Evolutionary conservation across 2,888 invertebrate species (phyloP).

Genomic region (Tortrix viridana): DNA sequence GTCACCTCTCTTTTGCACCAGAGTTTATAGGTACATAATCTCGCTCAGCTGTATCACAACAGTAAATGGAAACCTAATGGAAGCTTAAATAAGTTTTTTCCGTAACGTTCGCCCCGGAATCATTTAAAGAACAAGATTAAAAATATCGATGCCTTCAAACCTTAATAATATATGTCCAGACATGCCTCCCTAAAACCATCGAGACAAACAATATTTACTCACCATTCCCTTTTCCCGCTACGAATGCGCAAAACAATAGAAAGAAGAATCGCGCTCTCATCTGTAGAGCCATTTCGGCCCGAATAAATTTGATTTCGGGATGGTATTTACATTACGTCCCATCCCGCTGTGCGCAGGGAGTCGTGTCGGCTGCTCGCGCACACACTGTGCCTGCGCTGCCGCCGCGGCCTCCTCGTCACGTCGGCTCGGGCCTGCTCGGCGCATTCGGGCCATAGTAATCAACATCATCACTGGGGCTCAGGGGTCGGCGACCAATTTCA

Average conservation of each 20-base stretch:
- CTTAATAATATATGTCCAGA: constrained; percentile 52
- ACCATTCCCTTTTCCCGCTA: constrained; percentile 65
- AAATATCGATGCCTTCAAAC: constrained; percentile 29
- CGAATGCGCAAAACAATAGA: constrained; percentile 69
- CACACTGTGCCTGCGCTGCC: constrained; percentile 22
- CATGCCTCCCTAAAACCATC: constrained; percentile 55
- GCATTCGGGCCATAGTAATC: constrained; percentile 77
- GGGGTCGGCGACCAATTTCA: constrained; percentile 48
- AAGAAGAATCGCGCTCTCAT: constrained; percentile 64
- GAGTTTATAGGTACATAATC: not conserved
- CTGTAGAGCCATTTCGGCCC: constrained; percentile 75
- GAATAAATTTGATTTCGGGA: constrained; percentile 63
- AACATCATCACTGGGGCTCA: constrained; percentile 62
- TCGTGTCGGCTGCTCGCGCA: constrained; percentile 31
- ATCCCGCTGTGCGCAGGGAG: constrained; percentile 63
- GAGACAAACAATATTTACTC: constrained; percentile 64
- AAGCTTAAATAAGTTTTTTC: constrained; percentile 20
- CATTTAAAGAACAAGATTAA: constrained; percentile 28
- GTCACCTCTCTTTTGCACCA: too few relatives aligned
- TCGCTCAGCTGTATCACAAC: constrained; percentile 23
- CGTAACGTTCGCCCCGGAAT: constrained; percentile 30
- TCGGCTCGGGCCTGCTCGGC: constrained; percentile 59
- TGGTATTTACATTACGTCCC: constrained; percentile 69
- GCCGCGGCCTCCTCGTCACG: constrained; percentile 53
- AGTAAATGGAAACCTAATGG: not conserved